These are phyloP conservation scores for Crypturellus undulatus DNA, from an alignment of 2,113 vertebrate species.

Conservation along the genomic window DNA sequence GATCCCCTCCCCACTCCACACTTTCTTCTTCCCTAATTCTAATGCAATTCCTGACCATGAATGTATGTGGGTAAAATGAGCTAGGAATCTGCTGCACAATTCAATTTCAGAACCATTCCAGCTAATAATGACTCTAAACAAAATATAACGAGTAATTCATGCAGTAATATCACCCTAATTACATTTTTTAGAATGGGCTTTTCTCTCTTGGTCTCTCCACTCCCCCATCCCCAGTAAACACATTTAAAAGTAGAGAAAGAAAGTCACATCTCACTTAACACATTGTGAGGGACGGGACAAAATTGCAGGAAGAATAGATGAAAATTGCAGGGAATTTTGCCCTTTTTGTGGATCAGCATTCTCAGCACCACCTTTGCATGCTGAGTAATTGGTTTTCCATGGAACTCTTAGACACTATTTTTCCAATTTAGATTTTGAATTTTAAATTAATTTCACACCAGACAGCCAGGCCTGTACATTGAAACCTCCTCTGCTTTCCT, in stretches of 20 bases:
- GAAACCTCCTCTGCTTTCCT: neutral
- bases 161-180: slow-evolving; percentile 68
- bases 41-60: neutral
- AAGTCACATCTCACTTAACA: slow-evolving; percentile 24
- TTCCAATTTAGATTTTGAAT: slow-evolving; percentile 36
- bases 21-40: neutral
- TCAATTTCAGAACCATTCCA: slow-evolving; percentile 66
- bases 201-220: slow-evolving; percentile 26
- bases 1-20: neutral
- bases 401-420: neutral
- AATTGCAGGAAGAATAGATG: slow-evolving; percentile 40
- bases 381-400: slow-evolving; percentile 51
- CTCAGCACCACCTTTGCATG: neutral
- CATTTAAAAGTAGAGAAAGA: slow-evolving; percentile 25
- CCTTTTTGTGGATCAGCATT: neutral
- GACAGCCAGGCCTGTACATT: neutral
- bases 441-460: slow-evolving; percentile 41
- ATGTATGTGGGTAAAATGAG: slow-evolving; percentile 12
- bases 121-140: slow-evolving; percentile 71
- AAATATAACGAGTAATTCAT: slow-evolving; percentile 68
- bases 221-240: slow-evolving; percentile 23
- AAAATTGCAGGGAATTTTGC: slow-evolving; percentile 51
- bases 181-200: slow-evolving; percentile 46
- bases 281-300: slow-evolving; percentile 20
- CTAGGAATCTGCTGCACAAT: slow-evolving; percentile 36